Evolutionary conservation across 2,113 vertebrate genomes (phyloP).

Genomic region (Dendrocopos noguchii): DNA sequence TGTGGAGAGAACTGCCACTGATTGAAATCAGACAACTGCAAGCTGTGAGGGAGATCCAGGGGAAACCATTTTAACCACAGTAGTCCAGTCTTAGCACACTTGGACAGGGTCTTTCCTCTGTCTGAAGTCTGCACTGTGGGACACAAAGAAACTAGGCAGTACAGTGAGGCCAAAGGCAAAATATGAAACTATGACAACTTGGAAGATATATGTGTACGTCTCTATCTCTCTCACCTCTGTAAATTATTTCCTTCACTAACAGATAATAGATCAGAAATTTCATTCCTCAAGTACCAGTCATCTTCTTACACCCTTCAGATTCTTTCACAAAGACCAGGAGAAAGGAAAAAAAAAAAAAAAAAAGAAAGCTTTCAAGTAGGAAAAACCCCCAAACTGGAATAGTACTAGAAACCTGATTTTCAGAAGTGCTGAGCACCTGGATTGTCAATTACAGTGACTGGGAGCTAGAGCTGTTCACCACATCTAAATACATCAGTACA

Average conservation of each 20-base stretch:
- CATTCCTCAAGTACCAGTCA: background rate
- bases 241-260: conserved; percentile 52
- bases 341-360: background rate
- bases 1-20: conserved; percentile 81
- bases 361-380: background rate
- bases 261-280: conserved; percentile 14
- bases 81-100: conserved; percentile 66
- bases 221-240: conserved; percentile 36
- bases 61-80: conserved; percentile 79
- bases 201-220: background rate
- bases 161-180: conserved; percentile 16
- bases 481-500: background rate
- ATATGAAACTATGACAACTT: background rate
- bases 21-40: conserved; percentile 89
- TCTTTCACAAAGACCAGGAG: background rate
- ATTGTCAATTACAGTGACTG: conserved; percentile 13
- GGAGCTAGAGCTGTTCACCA: background rate
- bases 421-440: conserved; percentile 19
- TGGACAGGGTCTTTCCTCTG: conserved; percentile 60
- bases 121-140: conserved; percentile 45
- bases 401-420: conserved; percentile 16
- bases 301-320: conserved; percentile 3
- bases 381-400: background rate
- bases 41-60: conserved; percentile 76
- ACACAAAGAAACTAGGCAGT: conserved; percentile 42